Base-by-base conservation (phyloP, 2,797 vertebrate species). In the Emydoidea blandingii region DNA sequence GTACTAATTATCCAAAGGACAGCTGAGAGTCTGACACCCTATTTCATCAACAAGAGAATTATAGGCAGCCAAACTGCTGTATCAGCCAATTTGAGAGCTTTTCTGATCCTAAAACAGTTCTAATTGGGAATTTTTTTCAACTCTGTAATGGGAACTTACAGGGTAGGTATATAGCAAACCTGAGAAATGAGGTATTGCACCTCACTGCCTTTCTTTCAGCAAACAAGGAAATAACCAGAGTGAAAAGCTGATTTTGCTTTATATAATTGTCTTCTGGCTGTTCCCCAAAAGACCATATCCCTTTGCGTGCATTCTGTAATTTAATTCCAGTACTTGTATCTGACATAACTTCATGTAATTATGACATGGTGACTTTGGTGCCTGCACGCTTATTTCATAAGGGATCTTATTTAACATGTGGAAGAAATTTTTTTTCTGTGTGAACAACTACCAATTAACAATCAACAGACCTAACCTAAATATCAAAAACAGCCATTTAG, bases 111-210 rank as follows among this genome's bases (percentile, higher is more conserved):
- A 53, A 56, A 59, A 72, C n/a, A 80, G 74, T 19, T 80, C 59
- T 90, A 80, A 90, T 44, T 83, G 88, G 74, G 52, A 86, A 52
- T 83, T 93, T 86, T n/a, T 79, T 86, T 83, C 41, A 87, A 50
- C n/a, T 37, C 54, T n/a, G 31, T 79, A 86, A 90, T 80, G 59
- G 53, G 31, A 87, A 74, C 31, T 80, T 87, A 50, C 6, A 59
- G 29, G n/a, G 79, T 16, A 88, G 41, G 44, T 74, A 88, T 80
- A 84, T 12, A 84, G 53, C 27, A 59, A 74, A n/a, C 57, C 57
- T 80, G 47, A 84, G 59, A 84, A 84, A 88, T 34, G 81, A 72
- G 74, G 53, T 72, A 76, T 57, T 84, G 65, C 34, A 57, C 49
- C 59, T 90, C 21, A 53, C 87, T 89, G 49, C 6, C 81, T 90